A percentile compares a stretch with the other conserved stretches of the same genome.
Conservation (phyloP, 2,888 invertebrate species). For the Malacosoma neustria region DNA sequence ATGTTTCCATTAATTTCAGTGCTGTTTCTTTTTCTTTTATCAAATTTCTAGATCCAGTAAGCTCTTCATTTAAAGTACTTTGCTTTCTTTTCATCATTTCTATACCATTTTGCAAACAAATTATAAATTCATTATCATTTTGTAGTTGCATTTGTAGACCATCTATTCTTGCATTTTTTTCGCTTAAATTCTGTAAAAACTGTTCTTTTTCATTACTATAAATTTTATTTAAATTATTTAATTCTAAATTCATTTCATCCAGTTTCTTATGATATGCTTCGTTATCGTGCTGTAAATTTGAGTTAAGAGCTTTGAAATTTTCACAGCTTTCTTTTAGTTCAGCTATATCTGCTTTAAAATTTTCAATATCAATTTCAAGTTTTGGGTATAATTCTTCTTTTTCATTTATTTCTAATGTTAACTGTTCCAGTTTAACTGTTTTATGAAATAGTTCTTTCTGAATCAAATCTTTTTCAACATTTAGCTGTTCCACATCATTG, state of each 20-base stretch:
- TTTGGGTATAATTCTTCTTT: constrained; percentile 24
- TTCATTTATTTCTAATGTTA: constrained; percentile 26
- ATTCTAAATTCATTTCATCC: constrained; percentile 28
- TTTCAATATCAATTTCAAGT: constrained; percentile 29
- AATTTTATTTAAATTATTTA: constrained; percentile 26
- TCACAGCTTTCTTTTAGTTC: constrained; percentile 26
- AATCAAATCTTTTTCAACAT: constrained; percentile 20
- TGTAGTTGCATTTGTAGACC: constrained; percentile 40
- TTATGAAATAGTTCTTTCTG: constrained; percentile 28
- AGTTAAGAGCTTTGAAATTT: constrained; percentile 27
- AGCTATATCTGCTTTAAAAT: constrained; percentile 22
- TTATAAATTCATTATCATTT: constrained; percentile 41
- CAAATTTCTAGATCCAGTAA: constrained; percentile 19
- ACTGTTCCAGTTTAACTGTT: constrained; percentile 26
- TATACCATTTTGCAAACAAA: constrained; percentile 31
- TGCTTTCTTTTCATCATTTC: constrained; percentile 22
- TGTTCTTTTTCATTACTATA: constrained; percentile 30
- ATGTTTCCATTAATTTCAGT: constrained; percentile 24
- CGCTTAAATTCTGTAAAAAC: constrained; percentile 32
- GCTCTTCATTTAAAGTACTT: constrained; percentile 18
- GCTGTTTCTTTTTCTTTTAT: constrained; percentile 26
- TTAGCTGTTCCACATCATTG: constrained; percentile 24
- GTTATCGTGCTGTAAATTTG: constrained; percentile 28
- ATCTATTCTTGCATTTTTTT: constrained; percentile 33
- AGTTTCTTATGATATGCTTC: constrained; percentile 25